Evolutionary conservation across 2,797 vertebrate genomes (phyloP), one percentile per base, ranked within the genome.

Genomic region (Eulemur coronatus): DNA sequence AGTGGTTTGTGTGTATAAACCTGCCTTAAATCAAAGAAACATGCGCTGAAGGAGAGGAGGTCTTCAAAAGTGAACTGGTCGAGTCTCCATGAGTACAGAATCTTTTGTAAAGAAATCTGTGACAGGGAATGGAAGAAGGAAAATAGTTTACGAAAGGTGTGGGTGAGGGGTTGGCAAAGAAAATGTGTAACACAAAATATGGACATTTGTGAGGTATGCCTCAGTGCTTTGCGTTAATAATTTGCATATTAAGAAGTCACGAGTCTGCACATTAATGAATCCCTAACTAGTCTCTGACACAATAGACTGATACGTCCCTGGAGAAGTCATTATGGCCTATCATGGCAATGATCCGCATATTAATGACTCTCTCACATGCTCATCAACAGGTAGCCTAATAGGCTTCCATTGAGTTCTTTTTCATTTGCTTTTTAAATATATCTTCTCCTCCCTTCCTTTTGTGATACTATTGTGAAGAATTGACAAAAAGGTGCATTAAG

Each of bases 381-480:
- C 92, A 96, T 97, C 96, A 98, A 98, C 97, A 97, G 97, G 97
- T 98, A 97, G 85, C 67, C 86, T 96, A 95, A 97, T 93, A 95
- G 82, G 72, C 43, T 97, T 92, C 89, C 95, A 97, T 95, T 96
- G 97, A 97, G 94, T 91, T 97, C 85, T 95, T 97, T 95, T 97
- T 89, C 96, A 97, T 97, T 97, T 97, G 97, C 91, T 97, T 97
- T 97, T 97, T 90, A 97, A 98, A 98, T 97, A 94, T 93, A 92
- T 91, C 50, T 57, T 93, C 55, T 96, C 35, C 18, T 95, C 70
- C 67, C 63, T 95, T 95, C 35, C 92, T 84, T 97, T 97, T 97
- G 89, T 91, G 93, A 89, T 48, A 96, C 95, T 97, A 97, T 97
- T 97, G 94, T 97, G 96, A 97, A 94, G 92, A 97, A 95, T 93